Conservation (phyloP, 2,113 vertebrate species). For the Cyprinus carpio region DNA sequence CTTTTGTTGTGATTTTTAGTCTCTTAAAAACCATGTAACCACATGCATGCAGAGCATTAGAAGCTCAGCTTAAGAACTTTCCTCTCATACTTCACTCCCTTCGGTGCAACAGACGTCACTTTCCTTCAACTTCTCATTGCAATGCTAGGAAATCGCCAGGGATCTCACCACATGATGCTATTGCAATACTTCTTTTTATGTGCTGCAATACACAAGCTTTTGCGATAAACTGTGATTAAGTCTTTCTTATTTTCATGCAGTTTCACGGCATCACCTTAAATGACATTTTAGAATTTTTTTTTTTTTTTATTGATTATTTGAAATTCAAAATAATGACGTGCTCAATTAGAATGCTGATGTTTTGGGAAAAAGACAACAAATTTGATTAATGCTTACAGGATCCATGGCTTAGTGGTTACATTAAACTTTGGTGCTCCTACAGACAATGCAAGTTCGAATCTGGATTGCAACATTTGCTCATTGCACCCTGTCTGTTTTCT, state of each 20-base stretch:
- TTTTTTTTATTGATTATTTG: not conserved
- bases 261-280: not conserved
- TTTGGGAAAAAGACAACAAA: not conserved
- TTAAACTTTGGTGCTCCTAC: not conserved
- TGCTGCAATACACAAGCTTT: not conserved
- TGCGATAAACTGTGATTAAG: not conserved
- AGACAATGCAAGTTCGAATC: not conserved
- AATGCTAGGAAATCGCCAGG: not conserved
- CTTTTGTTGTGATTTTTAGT: slow-evolving; percentile 12
- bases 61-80: not conserved
- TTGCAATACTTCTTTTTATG: not conserved
- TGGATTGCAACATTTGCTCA: not conserved
- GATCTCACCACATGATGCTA: not conserved
- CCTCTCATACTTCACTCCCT: not conserved
- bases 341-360: not conserved
- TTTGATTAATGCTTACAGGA: not conserved
- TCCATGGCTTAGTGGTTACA: not conserved
- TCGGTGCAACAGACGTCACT: not conserved
- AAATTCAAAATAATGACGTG: not conserved
- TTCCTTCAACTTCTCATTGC: not conserved
- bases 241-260: not conserved
- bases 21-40: not conserved
- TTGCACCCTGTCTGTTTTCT: not conserved
- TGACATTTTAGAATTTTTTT: not conserved
- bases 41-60: not conserved